A percentile compares a stretch with the other conserved stretches of the same genome.
phyloP scores from a whole-genome alignment of 2,797 vertebrate genomes.

The Myotis myotis region DNA sequence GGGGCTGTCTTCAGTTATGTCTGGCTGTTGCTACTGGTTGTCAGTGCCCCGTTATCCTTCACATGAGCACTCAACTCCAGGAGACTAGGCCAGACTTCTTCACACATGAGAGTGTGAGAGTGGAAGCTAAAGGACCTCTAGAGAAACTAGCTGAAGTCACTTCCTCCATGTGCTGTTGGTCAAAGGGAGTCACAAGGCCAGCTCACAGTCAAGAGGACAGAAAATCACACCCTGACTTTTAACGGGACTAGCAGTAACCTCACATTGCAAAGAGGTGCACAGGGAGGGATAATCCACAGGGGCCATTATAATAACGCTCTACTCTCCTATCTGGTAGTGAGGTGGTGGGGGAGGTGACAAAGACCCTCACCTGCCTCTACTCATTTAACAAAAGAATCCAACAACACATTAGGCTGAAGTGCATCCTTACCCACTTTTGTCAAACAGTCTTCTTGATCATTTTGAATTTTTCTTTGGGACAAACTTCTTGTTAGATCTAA shows the following conservation, averaged over 20 bases:
- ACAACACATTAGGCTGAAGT: not conserved
- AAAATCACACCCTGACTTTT: not conserved
- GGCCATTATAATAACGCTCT: not conserved
- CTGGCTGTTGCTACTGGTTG: not conserved
- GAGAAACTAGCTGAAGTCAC: not conserved
- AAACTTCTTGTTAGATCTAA: not conserved
- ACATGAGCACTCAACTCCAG: not conserved
- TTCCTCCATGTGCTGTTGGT: not conserved
- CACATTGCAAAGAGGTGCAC: not conserved
- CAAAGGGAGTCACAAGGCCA: not conserved
- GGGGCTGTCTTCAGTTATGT: not conserved
- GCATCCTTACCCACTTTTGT: not conserved
- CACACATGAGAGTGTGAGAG: not conserved
- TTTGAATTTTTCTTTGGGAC: conserved; percentile 12
- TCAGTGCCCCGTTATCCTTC: not conserved
- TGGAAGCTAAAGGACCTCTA: not conserved
- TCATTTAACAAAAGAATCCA: not conserved
- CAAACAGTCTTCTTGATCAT: not conserved
- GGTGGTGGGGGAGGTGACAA: not conserved
- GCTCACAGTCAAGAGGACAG: not conserved
- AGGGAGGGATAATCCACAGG: not conserved
- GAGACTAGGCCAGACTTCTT: not conserved
- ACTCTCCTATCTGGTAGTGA: not conserved
- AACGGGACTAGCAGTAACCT: not conserved
- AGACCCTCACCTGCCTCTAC: not conserved